phyloP scores from a whole-genome alignment of 2,888 invertebrate species.

The Leucophora obtusa region DNA sequence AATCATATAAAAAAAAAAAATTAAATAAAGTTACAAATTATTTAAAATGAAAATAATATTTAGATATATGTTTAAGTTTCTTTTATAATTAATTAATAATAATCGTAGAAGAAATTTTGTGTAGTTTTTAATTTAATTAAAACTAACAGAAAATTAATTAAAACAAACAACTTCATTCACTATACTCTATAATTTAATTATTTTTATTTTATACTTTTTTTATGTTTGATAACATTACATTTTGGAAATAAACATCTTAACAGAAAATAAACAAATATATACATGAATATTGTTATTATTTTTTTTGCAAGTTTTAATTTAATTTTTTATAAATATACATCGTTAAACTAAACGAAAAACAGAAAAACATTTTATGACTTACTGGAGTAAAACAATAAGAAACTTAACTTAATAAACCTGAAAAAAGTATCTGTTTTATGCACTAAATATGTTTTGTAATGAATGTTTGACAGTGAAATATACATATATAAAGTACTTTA shows the following conservation, averaged over 20 bases:
- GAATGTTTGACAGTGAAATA: too few relatives aligned
- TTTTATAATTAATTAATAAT: slow-evolving; percentile 59
- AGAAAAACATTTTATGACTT: slow-evolving; percentile 1
- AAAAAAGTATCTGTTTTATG: neutral
- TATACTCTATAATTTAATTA: neutral
- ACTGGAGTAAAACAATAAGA: neutral
- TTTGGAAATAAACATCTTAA: slow-evolving; percentile 31
- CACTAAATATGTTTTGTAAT: too few relatives aligned
- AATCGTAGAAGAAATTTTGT: slow-evolving; percentile 45
- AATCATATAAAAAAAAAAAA: slow-evolving; percentile 21
- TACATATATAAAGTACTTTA: neutral
- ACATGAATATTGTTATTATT: neutral
- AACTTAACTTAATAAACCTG: slow-evolving; percentile 2
- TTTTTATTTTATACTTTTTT: neutral
- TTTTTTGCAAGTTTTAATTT: neutral
- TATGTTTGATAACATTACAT: neutral
- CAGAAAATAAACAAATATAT: slow-evolving; percentile 29
- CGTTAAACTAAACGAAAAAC: neutral
- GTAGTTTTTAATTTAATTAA: slow-evolving; percentile 62
- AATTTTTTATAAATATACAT: neutral
- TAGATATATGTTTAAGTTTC: slow-evolving; percentile 28
- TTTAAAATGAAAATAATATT: slow-evolving; percentile 32
- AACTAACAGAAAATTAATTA: slow-evolving; percentile 45
- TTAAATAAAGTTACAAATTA: slow-evolving; percentile 27
- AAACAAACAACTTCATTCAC: slow-evolving; percentile 2